These are phyloP conservation scores for Himalopsyche japonica DNA, from an alignment of 2,888 invertebrate genomes.

Conservation along the genomic window DNA sequence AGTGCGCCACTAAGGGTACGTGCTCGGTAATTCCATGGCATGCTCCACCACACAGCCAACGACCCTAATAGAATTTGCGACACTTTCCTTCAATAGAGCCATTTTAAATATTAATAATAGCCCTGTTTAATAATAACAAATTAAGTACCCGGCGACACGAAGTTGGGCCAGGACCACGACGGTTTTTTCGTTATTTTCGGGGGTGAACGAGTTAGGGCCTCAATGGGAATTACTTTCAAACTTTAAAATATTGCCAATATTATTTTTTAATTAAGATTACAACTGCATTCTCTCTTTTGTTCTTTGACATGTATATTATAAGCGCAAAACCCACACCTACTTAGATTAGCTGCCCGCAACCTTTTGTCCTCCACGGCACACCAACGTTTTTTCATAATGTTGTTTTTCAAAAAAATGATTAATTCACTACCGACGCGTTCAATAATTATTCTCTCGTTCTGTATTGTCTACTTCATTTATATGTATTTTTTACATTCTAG, in stretches of 20 bases:
- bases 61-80: slow-evolving; percentile 36
- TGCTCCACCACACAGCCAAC: background rate
- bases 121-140: slow-evolving; percentile 1
- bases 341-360: no score
- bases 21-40: background rate
- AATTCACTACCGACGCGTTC: no score
- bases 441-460: no score
- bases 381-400: no score
- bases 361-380: no score
- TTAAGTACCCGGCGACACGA: background rate
- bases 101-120: slow-evolving; percentile 37
- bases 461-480: no score
- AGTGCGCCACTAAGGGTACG: background rate
- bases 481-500: no score
- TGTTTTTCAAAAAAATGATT: no score
- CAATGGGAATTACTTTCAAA: background rate
- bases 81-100: slow-evolving; percentile 33
- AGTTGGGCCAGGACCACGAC: background rate
- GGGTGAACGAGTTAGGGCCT: background rate
- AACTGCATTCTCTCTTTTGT: no score
- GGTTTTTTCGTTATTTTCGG: background rate
- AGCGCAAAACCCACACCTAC: no score
- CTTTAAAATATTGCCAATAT: background rate
- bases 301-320: no score
- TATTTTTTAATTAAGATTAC: no score